Base-by-base conservation (phyloP, 1,140 invertebrate genomes). In the Nomia melanderi region DNA sequence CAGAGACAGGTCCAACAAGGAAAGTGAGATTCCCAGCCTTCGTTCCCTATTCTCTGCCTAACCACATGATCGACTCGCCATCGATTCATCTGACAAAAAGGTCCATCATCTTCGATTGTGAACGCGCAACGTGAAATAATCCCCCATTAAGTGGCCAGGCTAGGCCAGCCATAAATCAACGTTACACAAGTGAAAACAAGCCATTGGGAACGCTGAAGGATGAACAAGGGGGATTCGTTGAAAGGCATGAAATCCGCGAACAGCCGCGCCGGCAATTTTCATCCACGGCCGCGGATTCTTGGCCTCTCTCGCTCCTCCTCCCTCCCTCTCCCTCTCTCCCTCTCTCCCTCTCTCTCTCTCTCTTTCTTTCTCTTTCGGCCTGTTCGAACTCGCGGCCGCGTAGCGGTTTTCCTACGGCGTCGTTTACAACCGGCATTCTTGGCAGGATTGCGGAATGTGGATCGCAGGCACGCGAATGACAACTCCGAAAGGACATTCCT, bases 381-480 rank as follows among this genome's bases (percentile, higher is more conserved):
- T 36, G 23, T 36, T 65, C 14, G n/a, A 36, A 59, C 41, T 31
- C 5, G 29, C 39, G 78, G 47, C 80, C 80, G 64, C 47, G 47
- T 82, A 78, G 76, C 79, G 75, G 79, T 83, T 82, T 82, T 74
- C 65, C 67, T 78, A 69, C 41, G 41, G 69, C 67, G 56, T 77
- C 75, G 75, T 77, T 70, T 54, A 71, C 74, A 62, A 62, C 63
- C 39, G 47, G 67, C 81, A 82, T 83, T 83, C 81, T 83, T 83
- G 79, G 80, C 81, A 83, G 81, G 44, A 44, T 23, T 82, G 67
- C 50, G 75, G 81, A 83, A 82, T 82, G 69, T 78, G 66, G 80
- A 82, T 78, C 75, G 75, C 65, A 83, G 75, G 57, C 69, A 83
- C 69, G 76, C 64, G 60, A 71, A 78, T 67, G 59, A 74, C 57